Percentiles rank a stretch among this genome's conserved stretches.
Evolutionary conservation across 2,888 invertebrate genomes (phyloP).

Genomic region (Halictus ligatus): DNA sequence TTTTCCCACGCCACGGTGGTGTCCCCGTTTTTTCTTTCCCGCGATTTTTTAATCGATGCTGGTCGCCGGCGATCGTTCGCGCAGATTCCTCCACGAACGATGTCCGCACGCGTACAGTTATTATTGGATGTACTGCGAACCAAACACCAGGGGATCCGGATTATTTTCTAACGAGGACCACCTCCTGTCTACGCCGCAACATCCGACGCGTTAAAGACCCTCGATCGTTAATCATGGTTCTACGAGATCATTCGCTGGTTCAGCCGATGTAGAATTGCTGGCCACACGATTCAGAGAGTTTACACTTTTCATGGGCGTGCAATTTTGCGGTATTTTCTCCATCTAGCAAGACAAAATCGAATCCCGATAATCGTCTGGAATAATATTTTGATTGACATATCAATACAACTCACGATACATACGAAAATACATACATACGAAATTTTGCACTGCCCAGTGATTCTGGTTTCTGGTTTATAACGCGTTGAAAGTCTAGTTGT

Average conservation of each 20-base stretch:
- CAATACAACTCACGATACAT: neutral
- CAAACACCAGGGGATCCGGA: conserved; percentile 18
- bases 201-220: neutral
- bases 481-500: neutral
- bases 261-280: neutral
- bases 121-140: conserved; percentile 26
- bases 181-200: neutral
- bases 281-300: neutral
- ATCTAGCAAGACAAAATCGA: neutral
- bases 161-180: conserved; percentile 25
- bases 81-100: neutral
- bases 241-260: neutral
- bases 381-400: neutral
- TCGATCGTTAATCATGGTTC: neutral
- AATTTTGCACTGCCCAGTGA: neutral
- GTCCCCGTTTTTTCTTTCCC: neutral
- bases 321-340: neutral
- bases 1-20: too few species aligned
- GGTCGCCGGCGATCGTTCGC: neutral
- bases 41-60: neutral
- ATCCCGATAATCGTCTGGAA: neutral
- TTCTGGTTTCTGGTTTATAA: neutral
- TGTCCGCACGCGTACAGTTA: conserved; percentile 18
- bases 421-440: too few species aligned
- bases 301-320: neutral